Evolutionary conservation across 2,797 vertebrate genomes (phyloP), one percentile per base, ranked within the genome.

Genomic region (Arnoldichthys spilopterus): DNA sequence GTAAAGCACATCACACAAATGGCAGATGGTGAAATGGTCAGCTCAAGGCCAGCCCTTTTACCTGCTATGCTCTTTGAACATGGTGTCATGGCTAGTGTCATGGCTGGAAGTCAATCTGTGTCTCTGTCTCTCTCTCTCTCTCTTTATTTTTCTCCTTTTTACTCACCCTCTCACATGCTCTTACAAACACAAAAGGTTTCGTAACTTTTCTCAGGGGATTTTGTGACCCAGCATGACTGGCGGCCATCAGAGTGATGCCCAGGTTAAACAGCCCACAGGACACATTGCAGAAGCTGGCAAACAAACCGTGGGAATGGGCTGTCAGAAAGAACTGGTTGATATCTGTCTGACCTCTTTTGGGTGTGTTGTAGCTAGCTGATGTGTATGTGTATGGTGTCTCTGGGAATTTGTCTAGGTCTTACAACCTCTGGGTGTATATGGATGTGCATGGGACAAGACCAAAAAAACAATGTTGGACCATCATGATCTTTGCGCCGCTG

Each of bases 191-290:
- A 68, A 20, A 62, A 24, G 45, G 51, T 84, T 84, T 73, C 83
- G 77, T 74, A 73, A 84, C 69, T 76, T 34, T 64, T 84, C 80
- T 82, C 76, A 64, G 15, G 66, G 79, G 80, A 56, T 37, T 51
- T 61, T 45, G n/a, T 84, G 83, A 79, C 69, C 76, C 63, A 24
- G 37, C 11, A 4, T 66, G 73, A 79, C 73, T 49, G 74, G 74
- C 53, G 37, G 72, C 47, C 32, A 12, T 70, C 37, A 34, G 53
- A 32, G 26, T 61, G 47, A 78, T 82, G 68, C 62, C 68, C 32
- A 66, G 77, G 37, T 67, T 34, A 69, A 56, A 26, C 53, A 58
- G n/a, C 45, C 63, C 24, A 73, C 47, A 68, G 37, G n/a, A 62
- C 71, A 20, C 72, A 73, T 76, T 84, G 72, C 78, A 45, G 53